Base-by-base conservation (phyloP, 2,113 vertebrate genomes). In the Sander lucioperca region DNA sequence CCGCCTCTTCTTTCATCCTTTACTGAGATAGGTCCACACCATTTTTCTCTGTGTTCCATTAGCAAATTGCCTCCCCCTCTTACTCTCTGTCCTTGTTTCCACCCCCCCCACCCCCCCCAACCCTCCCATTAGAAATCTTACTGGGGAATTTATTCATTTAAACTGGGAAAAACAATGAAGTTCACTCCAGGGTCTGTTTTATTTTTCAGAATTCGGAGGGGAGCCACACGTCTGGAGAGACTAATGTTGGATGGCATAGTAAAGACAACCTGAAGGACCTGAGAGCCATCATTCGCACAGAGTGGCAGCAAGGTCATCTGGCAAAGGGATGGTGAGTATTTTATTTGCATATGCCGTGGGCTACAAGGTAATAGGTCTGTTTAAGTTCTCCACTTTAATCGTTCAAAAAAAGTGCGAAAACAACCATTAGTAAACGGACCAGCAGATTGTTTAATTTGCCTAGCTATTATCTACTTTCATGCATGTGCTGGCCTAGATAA, bases 1-100 rank as follows among this genome's bases (percentile, higher is more conserved):
- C 12, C 10, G 2, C 51, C 36, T 39, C 47, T 51, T 72, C 43
- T 86, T 82, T 73, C 70, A 76, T 69, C 64, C 74, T 82, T 75
- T 74, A 67, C 74, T 19, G 48, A 84, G 74, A 73, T 70, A 53
- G 43, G 30, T 74, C 79, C 54, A 78, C 86, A 58, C 56, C 65
- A 84, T 91, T 94, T 92, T 72, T 27, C n/a, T 50, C 80, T 85
- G 33, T 67, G 63, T 87, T 94, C 93, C 93, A 95, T 95, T 95
- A 95, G 94, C 93, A 96, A 94, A 95, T 95, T 95, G 86, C 93
- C 85, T 79, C 66, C 64, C 36, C 54, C 33, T 84, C 68, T 79
- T 51, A 27, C 59, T 69, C 76, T 36, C 56, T 64, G 19, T 85
- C 23, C 59, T 57, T 53, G 15, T 79, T 75, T 73, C 73, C 63